Evolutionary conservation across 2,113 vertebrate species (phyloP), one percentile per base, ranked within the genome.

Genomic region (Nothocercus nigrocapillus): DNA sequence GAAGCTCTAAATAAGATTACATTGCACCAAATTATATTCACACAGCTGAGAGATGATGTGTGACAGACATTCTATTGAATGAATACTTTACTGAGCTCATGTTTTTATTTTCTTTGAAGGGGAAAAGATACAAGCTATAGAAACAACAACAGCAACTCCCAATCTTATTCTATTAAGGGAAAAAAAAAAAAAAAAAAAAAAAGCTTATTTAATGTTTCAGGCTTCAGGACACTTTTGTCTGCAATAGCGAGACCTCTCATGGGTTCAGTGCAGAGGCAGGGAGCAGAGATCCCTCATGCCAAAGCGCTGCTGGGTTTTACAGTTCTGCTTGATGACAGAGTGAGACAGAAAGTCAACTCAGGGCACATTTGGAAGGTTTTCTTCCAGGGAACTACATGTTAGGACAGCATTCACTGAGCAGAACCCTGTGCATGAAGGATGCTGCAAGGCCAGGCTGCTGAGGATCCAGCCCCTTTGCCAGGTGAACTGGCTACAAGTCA

Each of bases 1-100:
- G 2, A 96, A 92, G 17, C 17, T 79, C 61, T 44, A 72, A 78
- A 42, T 47, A 92, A 96, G 54, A 92, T 86, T 45, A 79, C 30
- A 84, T 75, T 70, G 53, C 88, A 67, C 84, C 54, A 94, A 90
- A 88, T 83, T 78, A 82, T 56, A 78, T 84, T 94, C 3, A 8
- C 70, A 89, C 36, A 88, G 64, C 58, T 67, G 61, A 94, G 75
- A 82, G 67, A 69, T 42, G 42, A 32, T 56, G 38, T 61, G 66
- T 80, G 49, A 82, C 77, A 95, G 73, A 69, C 49, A 76, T 47
- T 42, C 86, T 74, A 61, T 42, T n/a, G 62, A 82, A 42, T 42
- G 40, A 28, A 47, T 53, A 49, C 25, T 85, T 85, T 91, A 69
- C 42, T 40, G 10, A 89, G 24, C 51, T 93, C 5, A 42, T 79